A percentile compares a stretch with the other conserved stretches of the same genome.
Evolutionary conservation across 1,140 invertebrate genomes (phyloP).

Genomic region (Dinoponera quadriceps): DNA sequence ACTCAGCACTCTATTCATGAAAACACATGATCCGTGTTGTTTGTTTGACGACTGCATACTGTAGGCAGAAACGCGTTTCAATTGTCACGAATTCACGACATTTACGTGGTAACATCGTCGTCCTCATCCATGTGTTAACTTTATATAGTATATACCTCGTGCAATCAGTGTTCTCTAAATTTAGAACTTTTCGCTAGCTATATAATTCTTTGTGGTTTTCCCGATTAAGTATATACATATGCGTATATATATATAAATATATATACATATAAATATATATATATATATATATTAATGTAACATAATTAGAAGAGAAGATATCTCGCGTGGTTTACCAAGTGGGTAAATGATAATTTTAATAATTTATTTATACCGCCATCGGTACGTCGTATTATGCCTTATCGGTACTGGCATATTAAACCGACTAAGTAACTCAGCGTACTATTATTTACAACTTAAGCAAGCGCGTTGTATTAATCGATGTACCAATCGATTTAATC

Average conservation of each 20-base stretch:
- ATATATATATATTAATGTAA: conserved; percentile 55
- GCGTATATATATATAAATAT: no score
- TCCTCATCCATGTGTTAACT: conserved; percentile 68
- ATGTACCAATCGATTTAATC: conserved; percentile 30
- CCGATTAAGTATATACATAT: conserved; percentile 39
- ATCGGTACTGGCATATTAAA: conserved; percentile 22
- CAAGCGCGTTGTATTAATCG: conserved; percentile 23
- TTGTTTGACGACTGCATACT: conserved; percentile 57
- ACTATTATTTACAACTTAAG: conserved; percentile 10
- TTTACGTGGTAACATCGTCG: conserved; percentile 54
- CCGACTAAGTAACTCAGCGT: conserved; percentile 17
- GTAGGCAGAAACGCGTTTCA: conserved; percentile 35
- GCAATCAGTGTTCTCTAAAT: conserved; percentile 75
- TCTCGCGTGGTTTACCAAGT: conserved; percentile 61
- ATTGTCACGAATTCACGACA: conserved; percentile 63
- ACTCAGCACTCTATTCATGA: conserved; percentile 38
- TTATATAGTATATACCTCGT: conserved; percentile 62
- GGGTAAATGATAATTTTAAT: conserved; percentile 55
- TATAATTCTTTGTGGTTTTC: conserved; percentile 68
- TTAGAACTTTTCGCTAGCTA: conserved; percentile 71
- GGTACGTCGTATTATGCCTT: conserved; percentile 41
- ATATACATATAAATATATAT: no score
- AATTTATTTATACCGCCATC: conserved; percentile 43
- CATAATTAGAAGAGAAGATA: conserved; percentile 51
- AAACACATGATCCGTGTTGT: conserved; percentile 56